phyloP scores from a whole-genome alignment of 2,113 vertebrate species.

The Seriola aureovittata region DNA sequence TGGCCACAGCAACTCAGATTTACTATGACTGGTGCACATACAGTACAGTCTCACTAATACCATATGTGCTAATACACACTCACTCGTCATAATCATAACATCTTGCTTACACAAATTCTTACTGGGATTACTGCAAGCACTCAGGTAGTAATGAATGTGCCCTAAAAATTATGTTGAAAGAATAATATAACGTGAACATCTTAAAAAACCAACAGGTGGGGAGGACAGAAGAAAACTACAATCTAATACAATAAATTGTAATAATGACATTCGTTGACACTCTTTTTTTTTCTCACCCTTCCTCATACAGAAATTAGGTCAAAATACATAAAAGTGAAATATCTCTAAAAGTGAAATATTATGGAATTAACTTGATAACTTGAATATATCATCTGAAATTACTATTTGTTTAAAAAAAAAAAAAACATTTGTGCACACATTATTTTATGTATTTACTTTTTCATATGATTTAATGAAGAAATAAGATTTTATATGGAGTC shows the following conservation, averaged over 20 bases:
- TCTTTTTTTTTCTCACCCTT: no score
- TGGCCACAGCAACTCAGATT: slow-evolving; percentile 9
- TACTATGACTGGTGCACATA: slow-evolving; percentile 5
- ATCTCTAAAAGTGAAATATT: no score
- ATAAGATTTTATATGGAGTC: neutral
- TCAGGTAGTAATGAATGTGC: neutral
- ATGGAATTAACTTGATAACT: no score
- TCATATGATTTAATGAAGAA: neutral
- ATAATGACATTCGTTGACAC: no score
- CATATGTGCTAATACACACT: neutral
- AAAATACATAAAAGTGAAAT: no score
- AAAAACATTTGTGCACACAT: neutral
- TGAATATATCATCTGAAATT: no score
- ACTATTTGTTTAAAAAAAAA: no score
- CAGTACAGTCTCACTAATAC: neutral
- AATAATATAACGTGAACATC: neutral
- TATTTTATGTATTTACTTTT: neutral
- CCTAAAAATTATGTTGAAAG: neutral
- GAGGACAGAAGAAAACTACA: no score
- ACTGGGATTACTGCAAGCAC: neutral
- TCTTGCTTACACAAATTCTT: neutral
- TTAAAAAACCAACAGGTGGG: no score
- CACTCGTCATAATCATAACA: neutral
- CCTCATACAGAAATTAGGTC: no score
- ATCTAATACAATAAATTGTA: no score